Evolutionary conservation across 2,888 invertebrate species (phyloP).

Genomic region (Panzeria rudis): DNA sequence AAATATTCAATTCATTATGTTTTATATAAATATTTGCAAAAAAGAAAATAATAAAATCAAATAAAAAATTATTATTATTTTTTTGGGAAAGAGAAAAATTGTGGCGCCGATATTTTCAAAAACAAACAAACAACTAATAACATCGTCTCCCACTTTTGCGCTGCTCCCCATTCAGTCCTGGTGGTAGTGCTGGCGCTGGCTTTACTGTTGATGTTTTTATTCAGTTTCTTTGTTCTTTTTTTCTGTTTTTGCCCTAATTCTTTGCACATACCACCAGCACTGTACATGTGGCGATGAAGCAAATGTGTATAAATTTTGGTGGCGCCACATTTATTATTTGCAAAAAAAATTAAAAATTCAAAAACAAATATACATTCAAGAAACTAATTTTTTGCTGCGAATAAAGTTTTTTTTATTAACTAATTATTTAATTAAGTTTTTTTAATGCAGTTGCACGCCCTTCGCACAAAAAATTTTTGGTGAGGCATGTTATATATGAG

Average conservation of each 20-base stretch:
- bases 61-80: no score
- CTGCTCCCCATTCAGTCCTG: neutral
- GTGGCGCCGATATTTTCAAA: neutral
- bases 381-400: no score
- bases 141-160: neutral
- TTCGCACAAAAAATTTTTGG: neutral
- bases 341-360: neutral
- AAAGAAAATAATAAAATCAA: no score
- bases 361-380: neutral
- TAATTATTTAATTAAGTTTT: neutral
- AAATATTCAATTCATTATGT: no score
- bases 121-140: neutral
- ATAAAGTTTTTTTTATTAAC: no score
- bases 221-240: neutral
- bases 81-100: no score
- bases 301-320: neutral
- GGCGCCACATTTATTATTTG: neutral
- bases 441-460: neutral
- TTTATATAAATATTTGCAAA: no score
- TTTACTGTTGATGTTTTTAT: neutral
- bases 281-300: neutral
- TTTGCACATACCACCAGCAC: neutral
- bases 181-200: neutral
- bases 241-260: neutral
- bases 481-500: no score